Evolutionary conservation across 2,888 invertebrate genomes (phyloP).

Genomic region (Ceramica pisi): DNA sequence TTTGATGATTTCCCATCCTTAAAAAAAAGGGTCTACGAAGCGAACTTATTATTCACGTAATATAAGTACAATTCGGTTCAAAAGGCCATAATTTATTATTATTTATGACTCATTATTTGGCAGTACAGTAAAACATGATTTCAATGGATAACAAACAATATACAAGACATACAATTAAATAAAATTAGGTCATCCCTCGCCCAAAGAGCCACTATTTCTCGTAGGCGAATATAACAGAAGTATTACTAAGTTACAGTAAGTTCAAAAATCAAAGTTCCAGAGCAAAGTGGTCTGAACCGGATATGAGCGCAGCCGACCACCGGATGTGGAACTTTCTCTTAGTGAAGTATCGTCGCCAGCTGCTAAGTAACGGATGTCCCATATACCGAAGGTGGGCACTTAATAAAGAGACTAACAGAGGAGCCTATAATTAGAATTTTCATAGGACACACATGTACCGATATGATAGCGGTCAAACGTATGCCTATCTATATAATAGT

Average conservation of each 20-base stretch:
- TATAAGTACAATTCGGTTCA: no score
- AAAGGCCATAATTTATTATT: neutral
- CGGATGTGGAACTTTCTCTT: constrained; percentile 62
- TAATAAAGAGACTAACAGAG: neutral
- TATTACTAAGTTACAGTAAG: constrained; percentile 43
- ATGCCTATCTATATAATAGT: no score
- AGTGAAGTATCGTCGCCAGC: constrained; percentile 50
- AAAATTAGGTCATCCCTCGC: neutral
- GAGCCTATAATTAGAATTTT: neutral
- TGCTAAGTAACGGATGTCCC: constrained; percentile 49
- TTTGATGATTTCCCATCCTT: no score
- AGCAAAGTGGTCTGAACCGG: constrained; percentile 52
- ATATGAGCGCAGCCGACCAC: constrained; percentile 57
- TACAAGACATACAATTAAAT: no score
- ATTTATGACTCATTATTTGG: no score
- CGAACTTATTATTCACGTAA: no score
- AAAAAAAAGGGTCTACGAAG: no score
- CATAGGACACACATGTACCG: no score
- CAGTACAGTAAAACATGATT: no score
- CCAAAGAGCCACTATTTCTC: constrained; percentile 1
- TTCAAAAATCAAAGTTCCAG: constrained; percentile 57
- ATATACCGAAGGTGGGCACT: neutral
- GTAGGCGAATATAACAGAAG: constrained; percentile 28
- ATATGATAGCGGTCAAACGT: no score
- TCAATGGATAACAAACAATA: no score